These are phyloP conservation scores for Athene noctua DNA, from an alignment of 2,113 vertebrate species.

Conservation along the genomic window DNA sequence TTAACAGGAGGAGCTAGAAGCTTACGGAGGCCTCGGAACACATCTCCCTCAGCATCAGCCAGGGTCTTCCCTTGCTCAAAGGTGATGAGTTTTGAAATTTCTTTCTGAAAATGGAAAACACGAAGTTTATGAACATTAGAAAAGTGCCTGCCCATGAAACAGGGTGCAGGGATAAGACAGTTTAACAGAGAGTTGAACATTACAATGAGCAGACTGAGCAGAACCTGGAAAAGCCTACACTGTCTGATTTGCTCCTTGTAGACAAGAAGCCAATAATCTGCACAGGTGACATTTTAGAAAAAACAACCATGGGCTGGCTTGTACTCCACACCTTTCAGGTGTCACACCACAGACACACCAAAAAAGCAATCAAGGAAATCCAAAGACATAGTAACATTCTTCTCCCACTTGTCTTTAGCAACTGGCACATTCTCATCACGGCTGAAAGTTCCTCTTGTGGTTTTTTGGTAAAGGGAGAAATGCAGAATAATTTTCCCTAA, in stretches of 20 bases:
- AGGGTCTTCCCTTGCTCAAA: constrained; percentile 96
- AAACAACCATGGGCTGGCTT: not conserved
- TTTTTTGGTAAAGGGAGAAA: not conserved
- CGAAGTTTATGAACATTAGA: not conserved
- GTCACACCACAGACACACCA: not conserved
- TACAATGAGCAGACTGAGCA: not conserved
- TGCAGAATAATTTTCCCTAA: not conserved
- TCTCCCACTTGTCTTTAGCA: not conserved
- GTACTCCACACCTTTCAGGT: not conserved
- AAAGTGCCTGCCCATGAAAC: not conserved
- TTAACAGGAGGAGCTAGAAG: constrained; percentile 25
- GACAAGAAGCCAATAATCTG: not conserved
- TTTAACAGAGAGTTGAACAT: not conserved
- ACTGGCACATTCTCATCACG: not conserved
- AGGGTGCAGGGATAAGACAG: not conserved
- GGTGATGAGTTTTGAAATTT: constrained; percentile 91
- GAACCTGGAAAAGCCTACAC: not conserved
- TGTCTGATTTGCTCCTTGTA: not conserved
- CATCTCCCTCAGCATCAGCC: constrained; percentile 95
- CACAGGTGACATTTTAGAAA: not conserved
- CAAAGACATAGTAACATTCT: not conserved
- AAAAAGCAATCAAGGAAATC: not conserved
- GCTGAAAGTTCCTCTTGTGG: not conserved
- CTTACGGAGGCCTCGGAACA: constrained; percentile 98
- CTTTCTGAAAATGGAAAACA: constrained; percentile 84